A percentile compares a stretch with the other conserved stretches of the same genome.
phyloP scores from a whole-genome alignment of 1,140 invertebrate species.

The Sitophilus oryzae region DNA sequence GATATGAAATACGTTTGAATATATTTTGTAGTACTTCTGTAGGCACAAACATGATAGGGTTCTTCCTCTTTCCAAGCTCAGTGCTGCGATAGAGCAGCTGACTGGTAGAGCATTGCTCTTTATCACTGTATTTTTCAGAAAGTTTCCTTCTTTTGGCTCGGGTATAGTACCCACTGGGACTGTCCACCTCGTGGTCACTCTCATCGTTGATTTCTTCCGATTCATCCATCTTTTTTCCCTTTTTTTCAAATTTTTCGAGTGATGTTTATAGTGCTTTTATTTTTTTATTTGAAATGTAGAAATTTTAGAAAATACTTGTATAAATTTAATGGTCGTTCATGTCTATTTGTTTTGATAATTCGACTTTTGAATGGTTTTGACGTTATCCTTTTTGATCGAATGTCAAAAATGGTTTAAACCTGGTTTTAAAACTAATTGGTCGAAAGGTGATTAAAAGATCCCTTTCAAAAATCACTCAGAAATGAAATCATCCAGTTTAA shows the following conservation, averaged over 20 bases:
- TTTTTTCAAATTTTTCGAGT: not conserved
- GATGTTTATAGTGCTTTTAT: not conserved
- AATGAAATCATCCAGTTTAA: no score
- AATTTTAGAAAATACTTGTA: not conserved
- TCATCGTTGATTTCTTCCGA: constrained; percentile 25
- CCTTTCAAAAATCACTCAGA: no score
- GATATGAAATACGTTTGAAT: constrained; percentile 31
- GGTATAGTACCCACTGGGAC: constrained; percentile 22
- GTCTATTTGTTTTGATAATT: not conserved
- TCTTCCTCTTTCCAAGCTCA: constrained; percentile 27
- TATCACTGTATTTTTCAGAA: constrained; percentile 12
- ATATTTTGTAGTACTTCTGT: constrained; percentile 31
- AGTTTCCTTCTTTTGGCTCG: constrained; percentile 26
- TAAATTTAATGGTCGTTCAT: constrained; percentile 4
- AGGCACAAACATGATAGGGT: constrained; percentile 33
- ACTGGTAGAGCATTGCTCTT: constrained; percentile 9
- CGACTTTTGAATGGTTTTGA: no score
- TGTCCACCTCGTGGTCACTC: constrained; percentile 19
- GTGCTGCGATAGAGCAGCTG: constrained; percentile 3
- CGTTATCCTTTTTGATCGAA: no score
- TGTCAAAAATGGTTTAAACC: no score
- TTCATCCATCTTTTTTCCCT: constrained; percentile 9
- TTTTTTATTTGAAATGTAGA: not conserved
- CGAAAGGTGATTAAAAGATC: no score
- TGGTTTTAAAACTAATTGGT: no score